Percentiles rank a stretch among this genome's conserved stretches.
Evolutionary conservation across 1,140 invertebrate species (phyloP).

Genomic region (Saccostrea echinata): DNA sequence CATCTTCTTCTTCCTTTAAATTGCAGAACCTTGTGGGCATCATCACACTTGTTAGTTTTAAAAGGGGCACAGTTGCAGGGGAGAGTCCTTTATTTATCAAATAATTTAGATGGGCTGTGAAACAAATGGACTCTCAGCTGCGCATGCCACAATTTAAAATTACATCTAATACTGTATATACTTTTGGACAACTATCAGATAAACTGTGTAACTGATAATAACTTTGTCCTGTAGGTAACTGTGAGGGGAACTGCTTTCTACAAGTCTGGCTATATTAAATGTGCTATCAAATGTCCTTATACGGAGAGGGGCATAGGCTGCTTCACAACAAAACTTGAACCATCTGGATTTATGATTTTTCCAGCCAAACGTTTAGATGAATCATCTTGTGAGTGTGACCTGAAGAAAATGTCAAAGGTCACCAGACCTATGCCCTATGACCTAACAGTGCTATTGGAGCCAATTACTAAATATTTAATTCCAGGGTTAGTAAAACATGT

Average conservation of each 20-base stretch:
- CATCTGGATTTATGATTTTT: conserved; percentile 32
- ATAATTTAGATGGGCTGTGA: no score
- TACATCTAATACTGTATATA: no score
- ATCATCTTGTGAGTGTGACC: conserved; percentile 37
- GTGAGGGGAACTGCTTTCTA: not conserved
- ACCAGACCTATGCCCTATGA: conserved; percentile 39
- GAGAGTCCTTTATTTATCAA: no score
- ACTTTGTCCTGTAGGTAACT: conserved; percentile 25
- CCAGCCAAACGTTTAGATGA: conserved; percentile 17
- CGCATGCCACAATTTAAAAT: no score
- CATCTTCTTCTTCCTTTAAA: no score
- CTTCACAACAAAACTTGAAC: conserved; percentile 14
- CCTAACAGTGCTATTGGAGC: conserved; percentile 40
- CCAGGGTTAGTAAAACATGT: not conserved
- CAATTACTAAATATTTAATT: conserved; percentile 1
- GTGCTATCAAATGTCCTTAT: conserved; percentile 39
- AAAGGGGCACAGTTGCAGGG: no score
- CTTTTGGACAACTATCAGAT: no score
- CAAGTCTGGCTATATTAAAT: conserved; percentile 38
- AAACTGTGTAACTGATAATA: no score
- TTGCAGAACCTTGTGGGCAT: no score
- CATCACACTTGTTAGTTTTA: no score
- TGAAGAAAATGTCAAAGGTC: conserved; percentile 25
- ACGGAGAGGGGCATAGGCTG: conserved; percentile 35
- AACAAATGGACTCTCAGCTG: no score